Conservation (phyloP, 2,888 invertebrate species). For the Apamea monoglypha region DNA sequence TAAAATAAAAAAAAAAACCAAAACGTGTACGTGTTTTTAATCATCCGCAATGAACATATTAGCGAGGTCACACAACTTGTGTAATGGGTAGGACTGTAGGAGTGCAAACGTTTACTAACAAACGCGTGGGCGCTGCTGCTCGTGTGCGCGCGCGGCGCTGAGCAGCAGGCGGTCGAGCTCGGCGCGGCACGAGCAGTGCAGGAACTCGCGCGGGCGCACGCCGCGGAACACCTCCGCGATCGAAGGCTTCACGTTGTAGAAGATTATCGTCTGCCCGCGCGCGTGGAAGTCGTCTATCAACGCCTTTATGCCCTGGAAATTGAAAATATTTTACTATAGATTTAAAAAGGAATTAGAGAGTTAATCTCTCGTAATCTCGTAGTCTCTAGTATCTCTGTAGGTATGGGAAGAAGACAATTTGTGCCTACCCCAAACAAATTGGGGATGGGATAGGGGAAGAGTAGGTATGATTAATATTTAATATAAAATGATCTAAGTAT, state of each 20-base stretch:
- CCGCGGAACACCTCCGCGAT: conserved; percentile 93
- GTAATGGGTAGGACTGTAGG: no score
- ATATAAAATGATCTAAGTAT: background rate
- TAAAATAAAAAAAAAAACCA: background rate
- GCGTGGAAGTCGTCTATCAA: conserved; percentile 93
- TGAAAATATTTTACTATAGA: background rate
- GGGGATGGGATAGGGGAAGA: no score
- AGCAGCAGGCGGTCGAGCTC: conserved; percentile 83
- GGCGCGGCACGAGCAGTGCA: conserved; percentile 85
- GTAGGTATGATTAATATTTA: no score
- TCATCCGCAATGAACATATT: background rate
- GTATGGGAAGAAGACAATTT: no score
- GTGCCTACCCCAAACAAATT: no score
- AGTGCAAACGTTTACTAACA: conserved; percentile 7
- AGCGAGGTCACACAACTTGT: background rate
- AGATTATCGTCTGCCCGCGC: conserved; percentile 92
- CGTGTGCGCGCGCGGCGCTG: conserved; percentile 38
- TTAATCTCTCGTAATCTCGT: background rate
- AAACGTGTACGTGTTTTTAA: background rate
- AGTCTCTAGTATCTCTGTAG: background rate
- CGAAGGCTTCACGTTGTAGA: conserved; percentile 94
- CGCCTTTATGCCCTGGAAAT: conserved; percentile 91
- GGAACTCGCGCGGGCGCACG: conserved; percentile 92
- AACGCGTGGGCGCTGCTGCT: background rate
- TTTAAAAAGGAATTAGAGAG: background rate